Evolutionary conservation across 2,888 invertebrate species (phyloP).

Genomic region (Drosophila engyochracea): DNA sequence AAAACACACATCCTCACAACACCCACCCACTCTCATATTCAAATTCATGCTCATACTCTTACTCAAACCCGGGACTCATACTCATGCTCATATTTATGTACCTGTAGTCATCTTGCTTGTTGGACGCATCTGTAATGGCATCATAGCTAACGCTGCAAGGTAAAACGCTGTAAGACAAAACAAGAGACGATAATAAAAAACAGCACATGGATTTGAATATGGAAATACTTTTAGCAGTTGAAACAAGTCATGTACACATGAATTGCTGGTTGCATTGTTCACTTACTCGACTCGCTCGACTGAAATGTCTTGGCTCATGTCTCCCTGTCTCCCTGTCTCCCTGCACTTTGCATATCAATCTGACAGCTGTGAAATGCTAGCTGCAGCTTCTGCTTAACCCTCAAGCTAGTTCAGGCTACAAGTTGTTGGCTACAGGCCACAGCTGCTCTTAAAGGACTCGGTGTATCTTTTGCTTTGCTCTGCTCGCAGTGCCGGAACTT

Average conservation of each 20-base stretch:
- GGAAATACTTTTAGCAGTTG: conserved; percentile 30
- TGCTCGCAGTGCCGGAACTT: conserved; percentile 23
- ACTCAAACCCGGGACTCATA: neutral
- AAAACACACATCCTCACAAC: conserved; percentile 18
- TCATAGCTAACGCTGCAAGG: conserved; percentile 88
- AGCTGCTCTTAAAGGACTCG: conserved; percentile 5
- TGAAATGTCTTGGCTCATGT: conserved; percentile 9
- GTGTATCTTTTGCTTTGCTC: neutral
- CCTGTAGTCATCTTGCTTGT: conserved; percentile 83
- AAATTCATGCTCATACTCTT: neutral
- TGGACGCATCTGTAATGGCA: conserved; percentile 81
- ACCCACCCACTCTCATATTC: neutral
- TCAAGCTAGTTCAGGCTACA: conserved; percentile 1
- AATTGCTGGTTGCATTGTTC: conserved; percentile 24
- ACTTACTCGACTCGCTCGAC: conserved; percentile 9
- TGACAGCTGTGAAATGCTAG: conserved; percentile 6
- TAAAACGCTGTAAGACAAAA: conserved; percentile 86
- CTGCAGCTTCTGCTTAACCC: conserved; percentile 20
- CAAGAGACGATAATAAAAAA: conserved; percentile 12
- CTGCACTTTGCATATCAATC: conserved; percentile 17
- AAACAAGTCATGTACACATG: conserved; percentile 34
- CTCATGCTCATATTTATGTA: conserved; percentile 57
- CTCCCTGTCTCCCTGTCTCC: neutral
- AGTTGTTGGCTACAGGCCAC: neutral
- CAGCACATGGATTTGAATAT: conserved; percentile 35